Evolutionary conservation across 1,140 invertebrate genomes (phyloP), one percentile per base, ranked within the genome.

Genomic region (Oedothorax gibbosus): DNA sequence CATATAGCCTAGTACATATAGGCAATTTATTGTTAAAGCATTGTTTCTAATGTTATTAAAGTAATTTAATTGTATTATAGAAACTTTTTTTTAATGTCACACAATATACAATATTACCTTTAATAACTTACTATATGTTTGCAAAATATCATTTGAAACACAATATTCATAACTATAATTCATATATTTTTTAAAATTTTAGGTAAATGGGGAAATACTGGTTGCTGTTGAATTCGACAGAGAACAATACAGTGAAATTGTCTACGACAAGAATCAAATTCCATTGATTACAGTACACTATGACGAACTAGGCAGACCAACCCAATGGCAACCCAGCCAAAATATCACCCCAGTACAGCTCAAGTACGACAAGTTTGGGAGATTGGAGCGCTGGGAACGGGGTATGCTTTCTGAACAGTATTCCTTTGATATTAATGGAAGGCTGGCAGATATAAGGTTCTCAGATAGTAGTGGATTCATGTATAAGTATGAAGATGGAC

Each of bases 211-310:
- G 7, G 89, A 90, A 51, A 90, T 90, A 72, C 86, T 98, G 0
- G 91, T 98, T 49, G 95, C 95, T 2, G 94, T 98, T 57, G 96
- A 98, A 89, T 98, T 97, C 89, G 96, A 98, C 89, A 95, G 97
- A 88, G 95, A 94, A 66, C 94, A 94, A 51, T 95, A 95, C 73
- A 93, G 94, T 54, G 96, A 98, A 90, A 96, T 94, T 0, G 95
- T 98, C 88, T 96, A 95, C 87, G 96, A 98, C 89, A 93, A 94
- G 87, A 93, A 95, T 53, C 93, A 94, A 78, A 93, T 93, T 65
- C 94, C 96, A 6, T 91, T 99, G 7, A 91, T 99, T 49, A 95
- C 94, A 0, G 95, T 98, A 8, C 93, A 94, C 35, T 98, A 96
- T 89, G 96, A 98, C 89, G 93, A 93, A 14, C 94, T 94, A 62